A percentile compares a stretch with the other conserved stretches of the same genome.
Evolutionary conservation across 2,797 vertebrate genomes (phyloP).

Genomic region (Telmatherina bonti): DNA sequence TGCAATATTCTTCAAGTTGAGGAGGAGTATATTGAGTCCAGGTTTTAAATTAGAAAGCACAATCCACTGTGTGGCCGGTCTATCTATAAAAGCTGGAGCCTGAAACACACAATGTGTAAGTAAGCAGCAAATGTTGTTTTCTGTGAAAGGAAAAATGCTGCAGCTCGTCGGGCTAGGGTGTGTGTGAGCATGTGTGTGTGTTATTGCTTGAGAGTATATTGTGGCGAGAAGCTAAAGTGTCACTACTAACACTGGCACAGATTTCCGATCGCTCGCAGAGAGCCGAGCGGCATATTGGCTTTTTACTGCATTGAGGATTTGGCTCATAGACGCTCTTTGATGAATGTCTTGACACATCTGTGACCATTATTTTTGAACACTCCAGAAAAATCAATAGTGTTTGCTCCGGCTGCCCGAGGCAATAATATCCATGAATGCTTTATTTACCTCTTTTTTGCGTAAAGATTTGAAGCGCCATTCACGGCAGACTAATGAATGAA

Average conservation of each 20-base stretch:
- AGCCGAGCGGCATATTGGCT: constrained; percentile 63
- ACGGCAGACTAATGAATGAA: constrained; percentile 75
- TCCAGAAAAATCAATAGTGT: constrained; percentile 78
- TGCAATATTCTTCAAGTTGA: constrained; percentile 43
- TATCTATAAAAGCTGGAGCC: constrained; percentile 9
- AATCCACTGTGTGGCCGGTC: constrained; percentile 6
- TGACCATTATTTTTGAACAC: constrained; percentile 78
- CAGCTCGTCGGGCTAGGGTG: constrained; percentile 5
- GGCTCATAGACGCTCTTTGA: constrained; percentile 71
- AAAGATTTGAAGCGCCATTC: constrained; percentile 65
- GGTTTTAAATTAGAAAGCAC: constrained; percentile 38
- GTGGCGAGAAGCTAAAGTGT: constrained; percentile 56
- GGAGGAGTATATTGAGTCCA: constrained; percentile 25
- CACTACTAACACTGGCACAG: constrained; percentile 58
- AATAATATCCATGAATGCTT: constrained; percentile 76
- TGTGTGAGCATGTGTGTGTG: constrained; percentile 9
- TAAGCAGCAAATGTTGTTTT: constrained; percentile 30
- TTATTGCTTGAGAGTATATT: constrained; percentile 46
- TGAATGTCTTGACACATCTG: constrained; percentile 81
- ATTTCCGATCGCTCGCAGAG: constrained; percentile 65
- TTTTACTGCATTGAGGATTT: constrained; percentile 66
- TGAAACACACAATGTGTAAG: constrained; percentile 28
- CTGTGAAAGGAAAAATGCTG: constrained; percentile 18
- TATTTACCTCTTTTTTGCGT: constrained; percentile 78
- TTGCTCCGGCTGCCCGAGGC: constrained; percentile 75